A percentile compares a stretch with the other conserved stretches of the same genome.
phyloP scores from a whole-genome alignment of 2,888 invertebrate species.

The Scaptomyza cyrtandrae region DNA sequence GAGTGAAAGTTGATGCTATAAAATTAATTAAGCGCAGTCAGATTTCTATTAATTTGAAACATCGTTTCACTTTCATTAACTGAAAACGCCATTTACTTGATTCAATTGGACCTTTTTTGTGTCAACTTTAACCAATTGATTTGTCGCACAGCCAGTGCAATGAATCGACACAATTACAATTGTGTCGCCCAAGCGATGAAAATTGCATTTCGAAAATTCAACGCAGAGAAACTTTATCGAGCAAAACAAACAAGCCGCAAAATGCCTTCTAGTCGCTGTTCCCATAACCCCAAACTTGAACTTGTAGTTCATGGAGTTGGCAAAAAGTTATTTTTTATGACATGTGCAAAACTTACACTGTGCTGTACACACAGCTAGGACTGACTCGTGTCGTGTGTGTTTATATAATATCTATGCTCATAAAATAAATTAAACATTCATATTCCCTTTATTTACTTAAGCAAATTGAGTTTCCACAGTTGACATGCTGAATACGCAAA shows the following conservation, averaged over 20 bases:
- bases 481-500: constrained; percentile 71
- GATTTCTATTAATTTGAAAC: constrained; percentile 46
- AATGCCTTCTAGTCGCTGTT: constrained; percentile 36
- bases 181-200: neutral
- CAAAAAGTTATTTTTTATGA: constrained; percentile 34
- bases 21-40: constrained; percentile 53
- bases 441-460: constrained; percentile 79
- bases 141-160: constrained; percentile 19
- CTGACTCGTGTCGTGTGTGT: constrained; percentile 55
- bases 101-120: constrained; percentile 59
- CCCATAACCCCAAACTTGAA: constrained; percentile 24
- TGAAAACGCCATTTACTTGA: constrained; percentile 20
- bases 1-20: constrained; percentile 30
- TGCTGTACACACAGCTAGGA: constrained; percentile 9
- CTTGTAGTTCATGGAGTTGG: constrained; percentile 8
- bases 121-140: constrained; percentile 15
- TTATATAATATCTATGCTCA: constrained; percentile 76
- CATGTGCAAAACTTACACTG: constrained; percentile 40
- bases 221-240: constrained; percentile 29
- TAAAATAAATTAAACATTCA: constrained; percentile 78
- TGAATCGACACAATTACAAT: neutral
- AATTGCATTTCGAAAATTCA: constrained; percentile 15
- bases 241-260: constrained; percentile 41
- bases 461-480: constrained; percentile 77
- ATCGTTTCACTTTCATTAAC: constrained; percentile 7